Base-by-base conservation (phyloP, 2,888 invertebrate genomes). In the Drosophila planitibia region DNA sequence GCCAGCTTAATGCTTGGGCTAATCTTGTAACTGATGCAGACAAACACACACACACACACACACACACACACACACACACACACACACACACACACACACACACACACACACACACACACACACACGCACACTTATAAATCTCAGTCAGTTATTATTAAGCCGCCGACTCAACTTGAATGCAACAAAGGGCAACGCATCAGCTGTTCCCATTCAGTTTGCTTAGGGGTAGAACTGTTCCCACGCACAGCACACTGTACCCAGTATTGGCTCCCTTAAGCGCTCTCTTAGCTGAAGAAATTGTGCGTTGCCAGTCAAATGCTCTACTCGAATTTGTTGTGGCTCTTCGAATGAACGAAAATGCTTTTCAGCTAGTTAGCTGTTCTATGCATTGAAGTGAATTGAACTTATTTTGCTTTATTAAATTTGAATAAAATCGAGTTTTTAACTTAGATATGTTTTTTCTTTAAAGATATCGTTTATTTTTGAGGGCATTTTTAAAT, bases 241-340 rank as follows among this genome's bases (percentile, higher is more conserved):
- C n/a, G 3, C 1, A 12, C 3, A 4, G 3, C 1, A 7, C 30
- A 35, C 63, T 82, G 82, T 62, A 19, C 67, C 85, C 82, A 82
- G 75, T 82, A 87, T 80, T 58, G 1, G 2, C 41, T 73, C 81
- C 68, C 81, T 79, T 80, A 76, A 28, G 32, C 22, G 60, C 62
- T 57, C 80, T 61, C 76, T 81, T 82, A 79, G 51, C 54, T 54
- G 32, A 14, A 14, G 6, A 14, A 3, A 37, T 5, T 10, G 25
- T 25, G 5, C 22, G 22, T 4, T 32, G 30, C 10, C 28, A 12
- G 65, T 47, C 5, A 25, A 63, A 4, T 10, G 28, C 64, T 14
- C 65, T 64, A 16, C 37, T 4, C n/a, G 4, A 7, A 1, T 28
- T 28, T 28, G 19, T 51, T 51, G 47, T 1, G 2, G 7, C 7